These are phyloP conservation scores for Drosophila ustulata DNA, from an alignment of 2,888 invertebrate genomes.

Conservation along the genomic window DNA sequence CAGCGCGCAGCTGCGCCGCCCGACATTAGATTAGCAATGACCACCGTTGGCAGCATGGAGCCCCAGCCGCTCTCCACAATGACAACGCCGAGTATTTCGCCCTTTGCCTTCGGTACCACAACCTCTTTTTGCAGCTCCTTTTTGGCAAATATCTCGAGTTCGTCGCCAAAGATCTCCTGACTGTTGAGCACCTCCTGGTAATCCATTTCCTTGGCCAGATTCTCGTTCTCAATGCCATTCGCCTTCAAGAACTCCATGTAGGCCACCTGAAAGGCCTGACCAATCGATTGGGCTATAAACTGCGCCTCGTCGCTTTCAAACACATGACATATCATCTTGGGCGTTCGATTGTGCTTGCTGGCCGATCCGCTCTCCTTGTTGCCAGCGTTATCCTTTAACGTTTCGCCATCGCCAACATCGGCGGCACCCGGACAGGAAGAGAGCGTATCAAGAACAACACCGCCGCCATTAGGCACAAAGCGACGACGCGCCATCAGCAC, in stretches of 20 bases:
- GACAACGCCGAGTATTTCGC: slow-evolving; percentile 98
- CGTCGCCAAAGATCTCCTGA: slow-evolving; percentile 99
- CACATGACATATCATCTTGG: slow-evolving; percentile 99
- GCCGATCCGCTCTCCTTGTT: slow-evolving; percentile 48
- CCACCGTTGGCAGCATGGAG: slow-evolving; percentile 99
- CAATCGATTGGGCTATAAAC: slow-evolving; percentile 99
- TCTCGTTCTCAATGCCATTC: slow-evolving; percentile 99
- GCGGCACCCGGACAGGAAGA: slow-evolving; percentile 23
- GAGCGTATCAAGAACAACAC: slow-evolving; percentile 36
- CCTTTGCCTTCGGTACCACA: slow-evolving; percentile 98
- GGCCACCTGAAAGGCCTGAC: slow-evolving; percentile 99
- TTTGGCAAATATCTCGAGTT: slow-evolving; percentile 99
- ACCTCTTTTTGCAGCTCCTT: slow-evolving; percentile 99
- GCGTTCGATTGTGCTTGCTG: slow-evolving; percentile 91
- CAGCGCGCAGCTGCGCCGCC: slow-evolving; percentile 98
- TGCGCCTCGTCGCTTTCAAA: slow-evolving; percentile 99
- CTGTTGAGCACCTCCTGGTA: slow-evolving; percentile 99
- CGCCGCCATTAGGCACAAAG: slow-evolving; percentile 88
- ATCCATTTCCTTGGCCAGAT: slow-evolving; percentile 99
- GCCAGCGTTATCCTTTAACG: slow-evolving; percentile 28
- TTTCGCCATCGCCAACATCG: slow-evolving; percentile 32
- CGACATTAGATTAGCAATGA: slow-evolving; percentile 98
- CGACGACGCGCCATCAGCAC: slow-evolving; percentile 99
- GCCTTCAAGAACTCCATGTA: slow-evolving; percentile 99
- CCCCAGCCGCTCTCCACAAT: slow-evolving; percentile 99